phyloP scores from a whole-genome alignment of 1,140 invertebrate genomes.

The Drosophila oshimai region DNA sequence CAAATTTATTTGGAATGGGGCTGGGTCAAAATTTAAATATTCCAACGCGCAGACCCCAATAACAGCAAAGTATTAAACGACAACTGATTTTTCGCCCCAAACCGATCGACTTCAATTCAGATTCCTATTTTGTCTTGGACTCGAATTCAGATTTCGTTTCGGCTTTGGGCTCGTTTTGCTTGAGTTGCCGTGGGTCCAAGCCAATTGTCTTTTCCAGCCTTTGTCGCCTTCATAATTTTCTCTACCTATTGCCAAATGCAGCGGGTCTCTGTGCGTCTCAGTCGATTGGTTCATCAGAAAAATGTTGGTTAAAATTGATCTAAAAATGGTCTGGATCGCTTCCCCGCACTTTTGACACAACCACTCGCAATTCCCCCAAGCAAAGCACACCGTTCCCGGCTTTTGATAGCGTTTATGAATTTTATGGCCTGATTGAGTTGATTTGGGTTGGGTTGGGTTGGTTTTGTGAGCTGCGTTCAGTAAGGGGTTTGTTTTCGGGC shows the following conservation, averaged over 20 bases:
- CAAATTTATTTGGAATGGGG: conserved; percentile 70
- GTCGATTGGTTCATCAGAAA: conserved; percentile 33
- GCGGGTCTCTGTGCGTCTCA: conserved; percentile 12
- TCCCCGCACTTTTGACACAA: not conserved
- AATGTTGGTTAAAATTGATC: conserved; percentile 53
- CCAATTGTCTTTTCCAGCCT: conserved; percentile 11
- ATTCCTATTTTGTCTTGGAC: conserved; percentile 28
- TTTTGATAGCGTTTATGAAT: conserved; percentile 25
- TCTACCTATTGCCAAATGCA: conserved; percentile 18
- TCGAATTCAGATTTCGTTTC: conserved; percentile 12
- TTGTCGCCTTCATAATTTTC: not conserved
- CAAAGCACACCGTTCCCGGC: not conserved
- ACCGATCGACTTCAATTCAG: conserved; percentile 37
- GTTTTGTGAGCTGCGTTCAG: conserved; percentile 28
- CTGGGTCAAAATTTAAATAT: conserved; percentile 78
- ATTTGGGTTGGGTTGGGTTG: conserved; percentile 50
- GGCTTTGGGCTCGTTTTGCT: conserved; percentile 36
- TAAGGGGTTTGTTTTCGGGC: conserved; percentile 54
- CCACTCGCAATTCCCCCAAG: not conserved
- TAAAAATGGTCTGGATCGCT: conserved; percentile 51
- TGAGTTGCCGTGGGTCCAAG: conserved; percentile 21
- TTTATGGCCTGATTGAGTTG: conserved; percentile 72
- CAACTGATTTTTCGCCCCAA: conserved; percentile 54
- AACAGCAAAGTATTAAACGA: conserved; percentile 22
- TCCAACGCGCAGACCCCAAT: conserved; percentile 24